Conservation (phyloP, 35 echinoderm and acorn worm species). For the Lytechinus pictus region DNA sequence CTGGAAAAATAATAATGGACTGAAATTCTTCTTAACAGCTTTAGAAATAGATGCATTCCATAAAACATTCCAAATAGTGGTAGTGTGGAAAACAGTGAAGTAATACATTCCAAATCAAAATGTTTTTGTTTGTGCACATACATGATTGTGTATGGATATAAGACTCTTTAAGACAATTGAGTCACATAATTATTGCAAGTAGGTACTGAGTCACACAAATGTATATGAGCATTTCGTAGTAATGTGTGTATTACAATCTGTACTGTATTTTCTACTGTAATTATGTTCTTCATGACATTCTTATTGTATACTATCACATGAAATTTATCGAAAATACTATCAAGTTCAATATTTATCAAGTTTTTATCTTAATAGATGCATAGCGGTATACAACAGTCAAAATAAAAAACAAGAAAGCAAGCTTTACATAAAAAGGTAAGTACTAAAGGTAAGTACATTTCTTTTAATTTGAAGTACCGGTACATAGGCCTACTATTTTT, state of each 20-base stretch:
- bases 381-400: neutral
- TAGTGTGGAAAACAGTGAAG: no score
- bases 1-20: no score
- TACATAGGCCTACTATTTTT: neutral
- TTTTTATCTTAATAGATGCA: neutral
- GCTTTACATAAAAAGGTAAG: neutral
- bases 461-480: no score
- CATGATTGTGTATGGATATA: neutral
- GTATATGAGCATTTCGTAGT: neutral
- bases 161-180: neutral
- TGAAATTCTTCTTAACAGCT: no score
- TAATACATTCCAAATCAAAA: neutral
- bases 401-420: neutral
- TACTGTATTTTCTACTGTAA: neutral
- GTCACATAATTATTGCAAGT: neutral
- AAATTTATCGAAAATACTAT: no score
- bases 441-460: neutral
- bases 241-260: neutral
- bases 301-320: no score
- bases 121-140: neutral
- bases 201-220: neutral
- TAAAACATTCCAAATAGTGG: no score
- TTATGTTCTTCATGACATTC: neutral
- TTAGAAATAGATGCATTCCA: no score
- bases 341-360: no score